These are phyloP conservation scores for Galerucella calmariensis DNA, from an alignment of 2,888 invertebrate genomes.

Conservation along the genomic window DNA sequence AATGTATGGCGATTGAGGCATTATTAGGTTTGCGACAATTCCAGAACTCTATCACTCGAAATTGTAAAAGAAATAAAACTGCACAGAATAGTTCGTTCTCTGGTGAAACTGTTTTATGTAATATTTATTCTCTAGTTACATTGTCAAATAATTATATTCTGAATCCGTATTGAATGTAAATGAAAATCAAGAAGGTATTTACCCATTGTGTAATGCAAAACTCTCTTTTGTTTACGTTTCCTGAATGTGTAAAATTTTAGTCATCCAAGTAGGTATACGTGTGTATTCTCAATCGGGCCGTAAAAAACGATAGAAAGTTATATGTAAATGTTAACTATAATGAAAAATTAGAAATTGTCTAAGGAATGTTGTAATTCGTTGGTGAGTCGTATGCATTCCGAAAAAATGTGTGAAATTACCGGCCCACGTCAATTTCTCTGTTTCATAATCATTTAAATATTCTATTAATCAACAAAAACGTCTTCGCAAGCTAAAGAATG, in stretches of 20 bases:
- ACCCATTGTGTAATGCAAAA: constrained; percentile 29
- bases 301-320: constrained; percentile 29
- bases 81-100: no score
- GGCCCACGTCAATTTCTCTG: not conserved
- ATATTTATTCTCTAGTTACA: not conserved
- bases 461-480: no score
- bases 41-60: no score
- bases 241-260: constrained; percentile 23
- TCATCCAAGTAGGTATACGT: not conserved
- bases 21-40: no score
- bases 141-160: constrained; percentile 3
- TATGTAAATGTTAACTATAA: constrained; percentile 12
- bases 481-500: no score
- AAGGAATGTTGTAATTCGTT: constrained; percentile 19
- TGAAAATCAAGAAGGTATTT: constrained; percentile 23
- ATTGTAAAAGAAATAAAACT: no score
- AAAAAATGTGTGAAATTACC: not conserved
- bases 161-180: constrained; percentile 15
- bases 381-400: constrained; percentile 16
- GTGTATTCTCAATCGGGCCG: constrained; percentile 17
- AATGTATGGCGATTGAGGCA: no score
- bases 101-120: not conserved
- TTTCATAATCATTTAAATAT: not conserved
- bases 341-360: constrained; percentile 19
- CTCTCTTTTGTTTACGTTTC: constrained; percentile 27